Conservation (phyloP, 2,113 vertebrate species). For the Capreolus pygargus region DNA sequence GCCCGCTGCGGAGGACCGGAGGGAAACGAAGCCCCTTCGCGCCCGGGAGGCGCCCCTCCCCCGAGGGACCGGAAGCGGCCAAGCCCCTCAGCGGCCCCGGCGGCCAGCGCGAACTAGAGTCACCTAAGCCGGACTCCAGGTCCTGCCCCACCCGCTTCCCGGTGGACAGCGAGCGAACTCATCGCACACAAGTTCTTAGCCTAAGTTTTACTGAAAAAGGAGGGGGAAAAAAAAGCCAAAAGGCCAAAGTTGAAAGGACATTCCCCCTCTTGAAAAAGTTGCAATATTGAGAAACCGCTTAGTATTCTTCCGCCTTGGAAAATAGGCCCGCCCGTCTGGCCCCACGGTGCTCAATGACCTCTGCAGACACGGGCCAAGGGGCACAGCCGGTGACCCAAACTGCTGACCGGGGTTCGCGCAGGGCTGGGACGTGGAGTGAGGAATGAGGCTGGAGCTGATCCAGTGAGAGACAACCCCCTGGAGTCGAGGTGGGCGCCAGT, state of each 20-base stretch:
- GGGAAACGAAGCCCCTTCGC: not conserved
- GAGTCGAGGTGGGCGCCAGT: not conserved
- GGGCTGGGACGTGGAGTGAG: not conserved
- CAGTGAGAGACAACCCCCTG: not conserved
- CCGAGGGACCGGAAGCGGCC: constrained; percentile 55
- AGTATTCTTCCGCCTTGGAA: constrained; percentile 61
- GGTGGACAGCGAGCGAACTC: not conserved
- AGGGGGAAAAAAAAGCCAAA: too few relatives aligned
- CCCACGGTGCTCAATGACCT: not conserved
- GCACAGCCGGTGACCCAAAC: not conserved
- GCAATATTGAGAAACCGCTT: not conserved
- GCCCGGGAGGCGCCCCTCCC: not conserved
- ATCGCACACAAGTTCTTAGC: not conserved
- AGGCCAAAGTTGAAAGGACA: not conserved
- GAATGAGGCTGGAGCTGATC: not conserved
- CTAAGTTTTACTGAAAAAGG: not conserved
- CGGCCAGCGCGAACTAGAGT: not conserved
- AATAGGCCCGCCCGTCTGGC: constrained; percentile 18
- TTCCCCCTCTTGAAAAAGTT: constrained; percentile 44
- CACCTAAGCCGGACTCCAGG: not conserved
- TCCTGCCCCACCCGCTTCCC: not conserved
- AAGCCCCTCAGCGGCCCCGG: not conserved
- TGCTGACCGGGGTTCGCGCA: not conserved
- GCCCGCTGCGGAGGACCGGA: accelerated
- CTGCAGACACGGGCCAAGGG: not conserved